phyloP scores from a whole-genome alignment of 2,888 invertebrate genomes.

The Sarcophaga variegata region DNA sequence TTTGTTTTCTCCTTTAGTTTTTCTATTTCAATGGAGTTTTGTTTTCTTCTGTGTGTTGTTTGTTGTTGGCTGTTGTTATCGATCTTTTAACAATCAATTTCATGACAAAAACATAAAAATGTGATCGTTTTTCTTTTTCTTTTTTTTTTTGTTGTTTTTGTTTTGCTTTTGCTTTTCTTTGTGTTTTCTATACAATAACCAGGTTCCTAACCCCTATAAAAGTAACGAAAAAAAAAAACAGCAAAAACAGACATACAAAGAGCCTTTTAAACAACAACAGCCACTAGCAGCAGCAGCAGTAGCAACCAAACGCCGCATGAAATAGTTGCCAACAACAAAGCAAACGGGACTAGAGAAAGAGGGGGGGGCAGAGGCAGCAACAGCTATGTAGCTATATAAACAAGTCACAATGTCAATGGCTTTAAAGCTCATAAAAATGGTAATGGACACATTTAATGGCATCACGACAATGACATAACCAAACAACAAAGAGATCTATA shows the following conservation, averaged over 20 bases:
- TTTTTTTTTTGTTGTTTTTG: no score
- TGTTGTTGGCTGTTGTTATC: slow-evolving; percentile 61
- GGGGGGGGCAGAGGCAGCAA: slow-evolving; percentile 18
- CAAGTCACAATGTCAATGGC: slow-evolving; percentile 70
- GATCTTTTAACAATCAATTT: slow-evolving; percentile 69
- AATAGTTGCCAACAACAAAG: slow-evolving; percentile 49
- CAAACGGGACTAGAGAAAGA: slow-evolving; percentile 23
- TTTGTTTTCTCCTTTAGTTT: no score
- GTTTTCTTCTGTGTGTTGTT: slow-evolving; percentile 19
- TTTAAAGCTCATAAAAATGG: slow-evolving; percentile 71
- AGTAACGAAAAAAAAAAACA: slow-evolving; percentile 28
- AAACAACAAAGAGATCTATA: slow-evolving; percentile 38
- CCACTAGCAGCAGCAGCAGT: slow-evolving; percentile 27
- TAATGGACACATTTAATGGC: slow-evolving; percentile 71
- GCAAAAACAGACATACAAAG: slow-evolving; percentile 2
- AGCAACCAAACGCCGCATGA: slow-evolving; percentile 56
- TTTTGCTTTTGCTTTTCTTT: not conserved
- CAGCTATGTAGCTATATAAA: slow-evolving; percentile 58
- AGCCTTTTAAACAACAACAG: not conserved
- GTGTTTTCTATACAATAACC: slow-evolving; percentile 61
- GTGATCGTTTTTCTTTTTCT: slow-evolving; percentile 22
- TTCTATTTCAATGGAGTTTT: no score
- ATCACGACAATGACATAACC: slow-evolving; percentile 71
- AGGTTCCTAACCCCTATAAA: slow-evolving; percentile 69
- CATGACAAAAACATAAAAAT: slow-evolving; percentile 69